Conservation (phyloP, 2,888 invertebrate genomes). For the Catocala sponsa region DNA sequence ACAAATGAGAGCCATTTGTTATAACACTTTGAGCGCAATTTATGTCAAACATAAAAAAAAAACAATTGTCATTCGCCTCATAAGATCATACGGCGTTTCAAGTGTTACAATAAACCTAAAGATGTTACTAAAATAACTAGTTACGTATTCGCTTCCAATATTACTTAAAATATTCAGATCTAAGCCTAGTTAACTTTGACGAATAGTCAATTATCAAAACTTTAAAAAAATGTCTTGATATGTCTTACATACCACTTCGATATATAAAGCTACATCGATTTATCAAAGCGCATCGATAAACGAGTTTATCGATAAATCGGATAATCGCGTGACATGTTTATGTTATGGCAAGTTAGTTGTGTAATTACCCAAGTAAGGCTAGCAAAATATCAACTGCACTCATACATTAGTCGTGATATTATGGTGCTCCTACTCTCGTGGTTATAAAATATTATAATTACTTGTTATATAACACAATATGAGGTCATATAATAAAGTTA, state of each 20-base stretch:
- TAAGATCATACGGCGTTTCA: no score
- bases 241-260: conserved; percentile 28
- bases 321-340: conserved; percentile 12
- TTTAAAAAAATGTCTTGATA: conserved; percentile 28
- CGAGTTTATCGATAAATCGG: conserved; percentile 27
- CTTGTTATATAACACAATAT: no score
- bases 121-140: background rate
- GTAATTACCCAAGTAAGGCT: conserved; percentile 5
- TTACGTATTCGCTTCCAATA: conserved; percentile 15
- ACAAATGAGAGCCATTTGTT: no score
- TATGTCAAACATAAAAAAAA: no score
- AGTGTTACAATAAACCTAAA: no score
- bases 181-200: conserved; percentile 27
- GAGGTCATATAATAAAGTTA: no score
- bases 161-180: conserved; percentile 39
- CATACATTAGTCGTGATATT: no score
- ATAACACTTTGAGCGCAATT: no score
- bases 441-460: no score
- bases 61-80: no score
- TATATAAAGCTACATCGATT: conserved; percentile 17
- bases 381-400: no score
- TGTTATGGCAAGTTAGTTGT: conserved; percentile 11
- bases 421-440: no score
- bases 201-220: conserved; percentile 11
- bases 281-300: conserved; percentile 28